These are phyloP conservation scores for Myathropa florea DNA, from an alignment of 2,888 invertebrate genomes.

Conservation along the genomic window DNA sequence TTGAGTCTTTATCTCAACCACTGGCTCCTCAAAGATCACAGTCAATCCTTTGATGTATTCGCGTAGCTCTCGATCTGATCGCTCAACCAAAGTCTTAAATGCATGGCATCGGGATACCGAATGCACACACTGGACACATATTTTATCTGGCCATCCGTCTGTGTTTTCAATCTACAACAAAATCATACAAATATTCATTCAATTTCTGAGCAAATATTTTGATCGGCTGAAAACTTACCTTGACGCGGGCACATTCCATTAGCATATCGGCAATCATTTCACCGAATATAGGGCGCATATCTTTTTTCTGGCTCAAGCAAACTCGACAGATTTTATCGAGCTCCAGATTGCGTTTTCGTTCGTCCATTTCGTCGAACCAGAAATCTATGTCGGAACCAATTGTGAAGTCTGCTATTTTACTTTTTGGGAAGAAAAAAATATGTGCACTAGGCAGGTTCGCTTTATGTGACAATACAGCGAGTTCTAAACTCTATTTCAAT, in stretches of 20 bases:
- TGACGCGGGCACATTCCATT: conserved; percentile 84
- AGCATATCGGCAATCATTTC: conserved; percentile 85
- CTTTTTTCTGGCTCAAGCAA: conserved; percentile 84
- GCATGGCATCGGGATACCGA: conserved; percentile 85
- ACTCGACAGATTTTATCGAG: conserved; percentile 85
- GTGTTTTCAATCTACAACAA: conserved; percentile 82
- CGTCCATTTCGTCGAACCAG: conserved; percentile 74
- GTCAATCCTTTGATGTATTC: conserved; percentile 81
- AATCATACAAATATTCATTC: conserved; percentile 1
- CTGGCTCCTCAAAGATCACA: conserved; percentile 77
- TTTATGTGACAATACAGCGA: conserved; percentile 33
- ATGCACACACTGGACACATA: conserved; percentile 85
- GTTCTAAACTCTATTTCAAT: conserved; percentile 5
- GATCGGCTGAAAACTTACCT: conserved; percentile 78
- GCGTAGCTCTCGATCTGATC: conserved; percentile 83
- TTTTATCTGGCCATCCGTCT: conserved; percentile 84
- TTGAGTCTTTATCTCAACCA: conserved; percentile 61
- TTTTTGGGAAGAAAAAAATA: background rate
- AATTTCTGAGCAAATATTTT: background rate
- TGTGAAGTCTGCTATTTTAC: conserved; percentile 50
- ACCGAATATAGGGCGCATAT: conserved; percentile 85
- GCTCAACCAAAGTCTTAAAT: conserved; percentile 84
- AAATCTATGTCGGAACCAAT: conserved; percentile 70
- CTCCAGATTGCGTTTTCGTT: conserved; percentile 79
- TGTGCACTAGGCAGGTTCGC: conserved; percentile 36